Evolutionary conservation across 2,113 vertebrate species (phyloP), one percentile per base, ranked within the genome.

Genomic region (Echinops telfairi): DNA sequence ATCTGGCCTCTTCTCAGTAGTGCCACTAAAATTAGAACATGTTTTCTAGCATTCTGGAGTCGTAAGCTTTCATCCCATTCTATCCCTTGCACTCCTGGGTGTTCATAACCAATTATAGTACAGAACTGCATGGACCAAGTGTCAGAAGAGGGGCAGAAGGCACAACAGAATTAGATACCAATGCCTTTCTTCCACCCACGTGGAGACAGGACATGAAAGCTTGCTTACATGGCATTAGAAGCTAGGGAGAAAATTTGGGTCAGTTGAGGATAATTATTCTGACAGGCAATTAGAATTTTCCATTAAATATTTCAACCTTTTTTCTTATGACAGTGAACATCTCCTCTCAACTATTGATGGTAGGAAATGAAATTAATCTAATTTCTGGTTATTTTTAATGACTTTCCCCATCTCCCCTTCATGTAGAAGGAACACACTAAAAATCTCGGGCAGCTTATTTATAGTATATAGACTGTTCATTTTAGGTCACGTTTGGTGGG

Each of bases 251-350:
- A 73, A 77, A 92, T 93, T 87, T 70, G n/a, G 20, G 62, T 76
- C 60, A 38, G 43, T 31, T 66, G 68, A 91, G 68, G 62, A 66
- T 93, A 87, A 88, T 94, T 85, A 91, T 83, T 43, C 68, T 91
- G 77, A 91, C 66, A 85, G 64, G 9, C 91, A 85, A 75, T 73
- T 95, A 60, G 62, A 77, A 94, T 93, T 93, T 93, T 27, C 78
- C 33, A 19, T 91, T 76, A 68, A 87, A 81, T 33, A 91, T 40
- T 89, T 85, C 40, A 89, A 0, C 38, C 36, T 40, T 75, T 27
- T 58, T 73, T 85, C 29, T 93, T 84, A 68, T 43, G 68, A 88
- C 25, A 84, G 43, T 29, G 82, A 89, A 40, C 40, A 64, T 86
- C 95, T 94, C 53, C 81, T 84, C 31, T 93, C 47, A 80, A 16